Evolutionary conservation across 2,797 vertebrate genomes (phyloP).

Genomic region (Gouania willdenowi): DNA sequence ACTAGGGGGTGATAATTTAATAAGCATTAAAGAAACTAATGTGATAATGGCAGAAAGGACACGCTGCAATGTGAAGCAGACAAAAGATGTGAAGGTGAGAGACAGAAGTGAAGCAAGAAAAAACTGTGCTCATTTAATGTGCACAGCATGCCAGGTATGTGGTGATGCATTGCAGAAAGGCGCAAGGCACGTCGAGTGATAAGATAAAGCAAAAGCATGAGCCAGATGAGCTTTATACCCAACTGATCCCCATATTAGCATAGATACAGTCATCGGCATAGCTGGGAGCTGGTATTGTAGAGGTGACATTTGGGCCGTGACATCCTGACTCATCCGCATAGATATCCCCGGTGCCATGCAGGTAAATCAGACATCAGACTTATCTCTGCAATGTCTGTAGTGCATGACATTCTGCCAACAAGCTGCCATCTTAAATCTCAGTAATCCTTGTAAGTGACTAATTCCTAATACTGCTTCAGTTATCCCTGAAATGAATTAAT

Average conservation of each 20-base stretch:
- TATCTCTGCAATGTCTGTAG: slow-evolving; percentile 53
- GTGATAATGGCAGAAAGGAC: slow-evolving; percentile 34
- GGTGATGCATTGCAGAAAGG: slow-evolving; percentile 28
- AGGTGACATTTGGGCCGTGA: slow-evolving; percentile 55
- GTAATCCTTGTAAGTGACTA: slow-evolving; percentile 51
- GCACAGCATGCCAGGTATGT: slow-evolving; percentile 46
- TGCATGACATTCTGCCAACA: slow-evolving; percentile 45
- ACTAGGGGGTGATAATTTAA: slow-evolving; percentile 12
- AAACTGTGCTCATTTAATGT: slow-evolving; percentile 38
- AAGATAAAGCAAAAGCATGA: slow-evolving; percentile 70
- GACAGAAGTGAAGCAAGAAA: slow-evolving; percentile 11
- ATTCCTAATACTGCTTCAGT: slow-evolving; percentile 31
- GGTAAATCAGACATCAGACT: slow-evolving; percentile 52
- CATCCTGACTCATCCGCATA: slow-evolving; percentile 69
- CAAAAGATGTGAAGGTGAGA: slow-evolving; percentile 22
- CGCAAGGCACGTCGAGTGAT: slow-evolving; percentile 46
- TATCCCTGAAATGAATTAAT: slow-evolving; percentile 24
- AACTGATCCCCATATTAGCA: slow-evolving; percentile 73
- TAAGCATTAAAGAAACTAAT: slow-evolving; percentile 10
- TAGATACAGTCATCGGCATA: slow-evolving; percentile 73
- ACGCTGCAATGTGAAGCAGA: slow-evolving; percentile 25
- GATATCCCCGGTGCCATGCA: slow-evolving; percentile 62
- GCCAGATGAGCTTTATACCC: slow-evolving; percentile 54
- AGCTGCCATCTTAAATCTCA: slow-evolving; percentile 47
- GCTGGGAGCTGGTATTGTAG: slow-evolving; percentile 44